Evolutionary conservation across 2,888 invertebrate genomes (phyloP).

Genomic region (Callyntrura guangdongensis): DNA sequence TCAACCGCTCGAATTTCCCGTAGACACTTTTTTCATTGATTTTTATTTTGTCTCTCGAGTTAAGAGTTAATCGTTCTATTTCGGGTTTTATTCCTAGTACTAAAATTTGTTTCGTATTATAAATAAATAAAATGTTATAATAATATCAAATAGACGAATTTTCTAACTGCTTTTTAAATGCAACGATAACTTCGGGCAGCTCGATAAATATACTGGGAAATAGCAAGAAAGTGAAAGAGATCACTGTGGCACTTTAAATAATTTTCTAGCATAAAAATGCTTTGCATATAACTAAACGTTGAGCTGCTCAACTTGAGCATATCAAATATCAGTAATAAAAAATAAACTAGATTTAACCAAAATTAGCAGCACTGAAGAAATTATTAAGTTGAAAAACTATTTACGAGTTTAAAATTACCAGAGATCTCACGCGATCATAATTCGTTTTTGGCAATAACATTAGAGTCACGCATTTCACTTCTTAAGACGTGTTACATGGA

Average conservation of each 20-base stretch:
- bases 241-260: background rate
- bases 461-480: no score
- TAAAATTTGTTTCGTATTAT: no score
- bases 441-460: background rate
- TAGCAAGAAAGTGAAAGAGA: background rate
- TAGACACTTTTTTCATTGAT: no score
- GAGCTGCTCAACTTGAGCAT: background rate
- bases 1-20: no score
- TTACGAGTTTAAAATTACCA: background rate
- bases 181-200: background rate
- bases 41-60: no score
- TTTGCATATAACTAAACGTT: background rate
- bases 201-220: background rate
- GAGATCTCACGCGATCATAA: constrained; percentile 30
- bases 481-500: background rate
- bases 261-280: background rate
- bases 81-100: no score
- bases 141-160: no score
- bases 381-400: background rate
- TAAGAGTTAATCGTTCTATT: no score
- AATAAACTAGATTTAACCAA: background rate
- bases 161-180: background rate
- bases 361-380: background rate
- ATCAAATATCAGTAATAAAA: background rate
- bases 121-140: no score